Evolutionary conservation across 2,888 invertebrate species (phyloP), one percentile per base, ranked within the genome.

Genomic region (Phaonia tiefii): DNA sequence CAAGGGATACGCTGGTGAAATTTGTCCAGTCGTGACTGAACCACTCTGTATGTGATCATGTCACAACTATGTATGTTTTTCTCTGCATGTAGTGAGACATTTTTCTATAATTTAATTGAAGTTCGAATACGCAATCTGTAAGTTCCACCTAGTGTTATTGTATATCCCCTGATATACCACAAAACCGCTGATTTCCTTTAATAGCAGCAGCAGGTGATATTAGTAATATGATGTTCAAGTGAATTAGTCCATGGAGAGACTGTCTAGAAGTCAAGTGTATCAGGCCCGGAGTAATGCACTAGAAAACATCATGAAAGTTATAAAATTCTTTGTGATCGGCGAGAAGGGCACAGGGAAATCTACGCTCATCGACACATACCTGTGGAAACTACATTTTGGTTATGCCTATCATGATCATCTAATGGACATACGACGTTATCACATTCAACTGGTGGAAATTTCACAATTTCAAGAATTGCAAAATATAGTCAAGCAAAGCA

Each of bases 401-500:
- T 78, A 78, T 31, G 77, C 72, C 25, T 78, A 78, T 22, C 77
- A 78, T 37, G 77, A 78, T 44, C 77, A 78, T 42, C n/a, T 60
- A 11, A 42, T 20, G 22, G 37, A 67, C 1, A 46, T 66, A 10
- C 58, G 37, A 44, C 73, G 78, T 37, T 73, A 78, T 69, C 78
- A 69, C 10, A 67, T 78, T 17, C 60, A 51, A 11, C 15, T 79
- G 13, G 5, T 3, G 7, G n/a, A 56, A 26, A 79, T 79, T 11
- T 46, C 39, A 8, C 42, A 13, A 31, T 31, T 20, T 5, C 20
- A 63, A 42, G 63, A 79, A 17, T 42, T 79, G 11, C 44, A 70
- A 39, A 20, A 70, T 54, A 25, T 25, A 0, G 13, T 25, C 8
- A 54, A 54, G 3, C 54, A 25, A 22, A 10, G 1, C 3, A 1